A percentile compares a stretch with the other conserved stretches of the same genome.
These are phyloP conservation scores for Macrobrachium nipponense DNA, from an alignment of 1,140 invertebrate species.

Conservation along the genomic window DNA sequence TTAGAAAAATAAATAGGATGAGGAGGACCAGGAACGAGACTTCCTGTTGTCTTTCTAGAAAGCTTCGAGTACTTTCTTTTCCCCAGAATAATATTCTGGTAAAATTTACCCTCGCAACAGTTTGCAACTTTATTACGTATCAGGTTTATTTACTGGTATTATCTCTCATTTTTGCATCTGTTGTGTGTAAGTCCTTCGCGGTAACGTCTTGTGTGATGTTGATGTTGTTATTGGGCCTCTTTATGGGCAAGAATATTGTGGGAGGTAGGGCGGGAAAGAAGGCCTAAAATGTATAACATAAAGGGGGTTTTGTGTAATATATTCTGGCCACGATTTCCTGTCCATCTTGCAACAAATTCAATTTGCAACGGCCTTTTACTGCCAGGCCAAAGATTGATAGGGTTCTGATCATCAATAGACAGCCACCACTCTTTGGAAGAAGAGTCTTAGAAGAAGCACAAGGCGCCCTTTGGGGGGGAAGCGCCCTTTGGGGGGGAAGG, in stretches of 20 bases:
- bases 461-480: not conserved
- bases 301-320: slow-evolving; percentile 35
- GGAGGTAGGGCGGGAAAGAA: not conserved
- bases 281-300: slow-evolving; percentile 1
- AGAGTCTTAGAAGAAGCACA: not conserved
- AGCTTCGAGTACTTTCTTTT: too few relatives aligned
- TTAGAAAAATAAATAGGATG: too few relatives aligned
- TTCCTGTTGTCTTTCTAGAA: too few relatives aligned
- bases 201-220: too few relatives aligned
- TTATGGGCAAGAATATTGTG: not conserved
- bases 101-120: too few relatives aligned
- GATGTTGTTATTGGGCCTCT: not conserved
- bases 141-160: too few relatives aligned
- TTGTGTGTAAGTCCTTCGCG: too few relatives aligned
- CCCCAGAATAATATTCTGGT: too few relatives aligned
- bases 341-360: slow-evolving; percentile 47
- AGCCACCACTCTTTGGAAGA: slow-evolving; percentile 9
- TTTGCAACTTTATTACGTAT: too few relatives aligned
- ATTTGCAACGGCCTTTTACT: slow-evolving; percentile 51
- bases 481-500: too few relatives aligned
- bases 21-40: too few relatives aligned
- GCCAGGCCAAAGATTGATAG: slow-evolving; percentile 29
- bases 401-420: slow-evolving; percentile 40
- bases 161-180: too few relatives aligned
- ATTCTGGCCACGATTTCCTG: slow-evolving; percentile 42